These are phyloP conservation scores for Stercorarius parasiticus DNA, from an alignment of 2,113 vertebrate species.

Conservation along the genomic window DNA sequence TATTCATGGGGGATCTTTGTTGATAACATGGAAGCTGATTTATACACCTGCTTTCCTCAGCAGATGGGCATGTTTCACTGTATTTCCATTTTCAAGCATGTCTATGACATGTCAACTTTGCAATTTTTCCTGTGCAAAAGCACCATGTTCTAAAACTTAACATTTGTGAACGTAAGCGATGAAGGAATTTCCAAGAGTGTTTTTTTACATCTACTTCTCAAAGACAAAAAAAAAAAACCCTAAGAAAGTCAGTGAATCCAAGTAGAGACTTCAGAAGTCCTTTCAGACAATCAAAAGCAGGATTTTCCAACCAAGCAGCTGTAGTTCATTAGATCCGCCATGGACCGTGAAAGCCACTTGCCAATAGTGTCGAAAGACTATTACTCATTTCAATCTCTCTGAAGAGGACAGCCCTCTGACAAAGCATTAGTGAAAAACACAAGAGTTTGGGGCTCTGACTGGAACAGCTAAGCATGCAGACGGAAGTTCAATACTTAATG, in stretches of 20 bases:
- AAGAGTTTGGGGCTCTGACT: not conserved
- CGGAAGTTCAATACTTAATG: not conserved
- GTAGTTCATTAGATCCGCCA: slow-evolving; percentile 62
- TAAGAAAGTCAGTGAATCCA: slow-evolving; percentile 1
- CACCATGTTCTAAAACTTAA: not conserved
- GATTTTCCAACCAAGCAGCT: slow-evolving; percentile 64
- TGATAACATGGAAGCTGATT: not conserved
- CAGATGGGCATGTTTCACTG: not conserved
- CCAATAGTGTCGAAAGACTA: slow-evolving; percentile 47
- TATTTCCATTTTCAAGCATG: not conserved
- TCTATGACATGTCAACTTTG: not conserved
- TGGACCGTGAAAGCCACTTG: slow-evolving; percentile 65
- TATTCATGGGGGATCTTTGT: not conserved
- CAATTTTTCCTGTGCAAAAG: not conserved
- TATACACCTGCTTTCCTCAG: not conserved
- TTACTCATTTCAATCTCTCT: slow-evolving; percentile 50
- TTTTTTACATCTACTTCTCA: not conserved
- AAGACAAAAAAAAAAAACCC: not conserved
- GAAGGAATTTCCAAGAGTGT: not conserved
- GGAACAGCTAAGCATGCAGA: not conserved
- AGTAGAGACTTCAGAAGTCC: slow-evolving; percentile 16
- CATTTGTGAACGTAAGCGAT: not conserved
- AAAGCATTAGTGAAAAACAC: slow-evolving; percentile 15
- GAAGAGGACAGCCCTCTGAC: slow-evolving; percentile 34
- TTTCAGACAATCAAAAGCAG: slow-evolving; percentile 48